Base-by-base conservation (phyloP, 2,888 invertebrate species). In the Tachystola acroxantha region DNA sequence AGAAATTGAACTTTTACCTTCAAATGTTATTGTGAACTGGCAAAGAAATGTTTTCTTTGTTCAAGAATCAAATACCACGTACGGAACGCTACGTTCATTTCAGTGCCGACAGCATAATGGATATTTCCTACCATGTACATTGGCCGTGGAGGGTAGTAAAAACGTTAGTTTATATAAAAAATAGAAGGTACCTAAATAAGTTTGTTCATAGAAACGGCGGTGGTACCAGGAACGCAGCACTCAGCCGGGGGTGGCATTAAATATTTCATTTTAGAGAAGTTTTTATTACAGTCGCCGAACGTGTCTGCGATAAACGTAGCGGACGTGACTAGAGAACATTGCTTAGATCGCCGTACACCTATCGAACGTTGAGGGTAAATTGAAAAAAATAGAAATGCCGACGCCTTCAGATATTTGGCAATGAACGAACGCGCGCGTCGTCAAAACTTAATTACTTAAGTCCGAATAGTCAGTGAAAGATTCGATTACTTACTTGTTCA, bases 241-340 rank as follows among this genome's bases (percentile, higher is more conserved):
- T 72, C 71, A 64, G 60, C 49, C 53, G 54, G 61, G 51, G 71
- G 72, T 60, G 69, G 76, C 71, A 78, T 82, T 84, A 82, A 82
- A 84, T 82, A 82, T 82, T 84, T 81, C 78, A 84, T 81, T 84
- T 82, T 79, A 81, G 82, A 82, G 77, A 82, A 84, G 79, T 84
- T 84, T 84, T 84, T 82, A 84, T 81, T 81, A 71, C 80, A 71
- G 70, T 62, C 69, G 53, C 70, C 58, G 74, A 73, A 82, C 84
- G 84, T 82, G 84, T 75, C 63, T 71, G 63, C 82, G 84, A 84
- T 82, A 79, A 81, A 82, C 79, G 73, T 60, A 58, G 58, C 29
- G 64, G 45, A 78, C 82, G 84, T 82, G 84, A 82, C 80, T 81
- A 78, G 80, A 75, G 75, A 72, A 72, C 62, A 61, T 60, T 62